Base-by-base conservation (phyloP, 2,113 vertebrate species). In the Percina caprodes region DNA sequence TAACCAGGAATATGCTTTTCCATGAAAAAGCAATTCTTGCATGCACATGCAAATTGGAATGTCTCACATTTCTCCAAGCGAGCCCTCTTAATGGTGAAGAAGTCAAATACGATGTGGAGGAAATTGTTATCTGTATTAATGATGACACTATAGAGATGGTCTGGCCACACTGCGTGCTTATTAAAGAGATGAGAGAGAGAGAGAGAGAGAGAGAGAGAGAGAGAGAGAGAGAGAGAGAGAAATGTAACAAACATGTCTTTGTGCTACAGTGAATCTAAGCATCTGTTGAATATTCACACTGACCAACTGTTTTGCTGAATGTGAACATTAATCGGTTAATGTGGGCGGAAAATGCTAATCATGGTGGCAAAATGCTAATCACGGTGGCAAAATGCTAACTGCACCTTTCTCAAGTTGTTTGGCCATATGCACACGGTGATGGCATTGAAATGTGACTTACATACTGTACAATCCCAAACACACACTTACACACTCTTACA, bases 301-400 rank as follows among this genome's bases (percentile, higher is more conserved):
- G 58, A 71, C 69, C 73, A 66, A 59, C 77, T 74, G 56, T 30
- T 74, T 69, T 19, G 52, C 72, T 21, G 66, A 74, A 30, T 56
- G 33, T n/a, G 35, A 79, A 70, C 73, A 78, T 76, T 73, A 56
- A 65, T 69, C 45, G 55, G 49, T 60, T 69, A 51, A 69, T 55
- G 86, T 86, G 83, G 79, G 85, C 14, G 70, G 61, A 49, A 86
- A 73, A 80, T 87, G 89, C 73, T 80, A 59, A 85, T 68, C 12
- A 18, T 21, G 13, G 68, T 56, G 51, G 70, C 21, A 77, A 74
- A 74, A 83, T 83, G 79, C 67, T 83, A 86, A 91, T 91, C 33
- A 69, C 0, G 19, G 68, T 56, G 51, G 70, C 21, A 77, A 74
- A 74, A 83, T 83, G 79, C 67, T 83, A 86, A 91, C 90, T 35